A percentile compares a stretch with the other conserved stretches of the same genome.
Evolutionary conservation across 1,140 invertebrate genomes (phyloP).

Genomic region (Dendrolimus kikuchii): DNA sequence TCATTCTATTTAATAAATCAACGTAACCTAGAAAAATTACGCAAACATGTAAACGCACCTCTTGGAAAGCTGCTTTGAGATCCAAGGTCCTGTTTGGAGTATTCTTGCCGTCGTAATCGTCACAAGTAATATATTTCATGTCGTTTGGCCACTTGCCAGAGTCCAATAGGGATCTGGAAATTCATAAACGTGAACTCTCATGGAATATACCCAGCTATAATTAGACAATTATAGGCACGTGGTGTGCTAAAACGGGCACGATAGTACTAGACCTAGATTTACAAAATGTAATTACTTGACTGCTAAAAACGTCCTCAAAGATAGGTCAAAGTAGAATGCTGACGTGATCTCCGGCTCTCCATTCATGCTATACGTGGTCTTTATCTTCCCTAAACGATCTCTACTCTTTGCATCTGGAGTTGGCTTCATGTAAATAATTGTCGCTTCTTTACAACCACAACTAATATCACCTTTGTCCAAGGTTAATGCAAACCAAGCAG

Average conservation of each 20-base stretch:
- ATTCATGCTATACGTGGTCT: constrained; percentile 79
- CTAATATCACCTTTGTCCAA: constrained; percentile 79
- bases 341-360: constrained; percentile 81
- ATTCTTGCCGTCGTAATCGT: constrained; percentile 83
- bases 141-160: constrained; percentile 80
- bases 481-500: constrained; percentile 74
- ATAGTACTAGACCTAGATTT: constrained; percentile 25
- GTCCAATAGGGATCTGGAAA: constrained; percentile 71
- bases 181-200: constrained; percentile 44
- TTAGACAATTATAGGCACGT: constrained; percentile 45
- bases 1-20: constrained; percentile 5
- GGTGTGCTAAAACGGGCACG: constrained; percentile 31
- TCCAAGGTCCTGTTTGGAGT: constrained; percentile 77
- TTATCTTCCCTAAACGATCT: constrained; percentile 78
- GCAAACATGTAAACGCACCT: constrained; percentile 50
- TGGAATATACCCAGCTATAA: constrained; percentile 55
- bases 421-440: constrained; percentile 79
- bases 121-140: constrained; percentile 81
- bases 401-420: constrained; percentile 74
- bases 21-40: not conserved
- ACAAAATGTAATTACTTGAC: constrained; percentile 75
- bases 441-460: constrained; percentile 80
- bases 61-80: constrained; percentile 69
- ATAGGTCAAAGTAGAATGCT: constrained; percentile 90
- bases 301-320: constrained; percentile 80